Base-by-base conservation (phyloP, 2,113 vertebrate genomes). In the Sardina pilchardus region DNA sequence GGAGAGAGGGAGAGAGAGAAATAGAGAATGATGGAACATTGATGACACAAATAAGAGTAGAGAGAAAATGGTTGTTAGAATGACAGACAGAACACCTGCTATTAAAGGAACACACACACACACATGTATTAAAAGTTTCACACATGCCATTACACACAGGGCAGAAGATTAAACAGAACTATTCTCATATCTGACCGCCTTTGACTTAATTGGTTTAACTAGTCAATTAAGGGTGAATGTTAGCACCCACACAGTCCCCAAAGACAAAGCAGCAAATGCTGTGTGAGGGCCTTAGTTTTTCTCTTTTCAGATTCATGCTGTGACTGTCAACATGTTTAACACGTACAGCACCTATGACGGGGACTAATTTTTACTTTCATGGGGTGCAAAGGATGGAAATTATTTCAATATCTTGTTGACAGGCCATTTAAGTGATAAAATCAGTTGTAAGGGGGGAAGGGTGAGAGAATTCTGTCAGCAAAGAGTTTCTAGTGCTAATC, bases 151-250 rank as follows among this genome's bases (percentile, higher is more conserved):
- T 34, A 78, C 34, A 78, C 26, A 78, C 34, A 36, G 67, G 50
- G 2, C 21, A 80, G 78, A 10, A 63, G 36, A 86, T 44, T 30
- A 83, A 84, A 78, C 26, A 78, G 19, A 24, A 82, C 39, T 82
- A 85, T 42, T 82, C 82, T 44, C 80, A n/a, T 84, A 34, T 78
- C 71, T 56, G 21, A n/a, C 44, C 26, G 45, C 83, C 82, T 59
- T 26, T 59, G 87, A 43, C 80, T 88, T 87, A 89, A 91, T 91
- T 88, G 83, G 88, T 84, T 89, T 34, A 84, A 43, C 50, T 82
- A 87, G 85, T 89, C 86, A 91, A 91, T 91, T 88, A 89, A 63
- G 48, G 67, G 30, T 56, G 59, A 85, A 85, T 84, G 88, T 89
- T 91, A 86, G 78, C 90, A 89, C 90, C 88, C 88, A 63, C 83